Evolutionary conservation across 2,113 vertebrate genomes (phyloP).

Genomic region (Phainopepla nitens): DNA sequence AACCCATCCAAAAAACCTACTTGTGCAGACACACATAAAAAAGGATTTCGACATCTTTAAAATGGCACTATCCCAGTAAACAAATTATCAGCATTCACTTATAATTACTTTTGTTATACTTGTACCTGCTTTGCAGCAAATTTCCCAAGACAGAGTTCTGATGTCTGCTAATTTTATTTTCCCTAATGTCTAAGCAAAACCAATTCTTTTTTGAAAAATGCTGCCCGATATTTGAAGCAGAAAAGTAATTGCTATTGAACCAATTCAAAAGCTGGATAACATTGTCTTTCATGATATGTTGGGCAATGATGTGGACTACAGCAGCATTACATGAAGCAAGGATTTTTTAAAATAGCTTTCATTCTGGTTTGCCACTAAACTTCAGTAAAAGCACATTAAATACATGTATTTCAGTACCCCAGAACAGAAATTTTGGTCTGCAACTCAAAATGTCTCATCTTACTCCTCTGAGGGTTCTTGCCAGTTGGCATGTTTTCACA

Average conservation of each 20-base stretch:
- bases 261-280: constrained; percentile 8
- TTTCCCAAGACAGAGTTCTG: background rate
- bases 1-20: background rate
- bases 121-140: background rate
- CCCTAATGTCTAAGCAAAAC: background rate
- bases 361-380: background rate
- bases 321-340: background rate
- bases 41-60: background rate
- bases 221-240: constrained; percentile 8
- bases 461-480: background rate
- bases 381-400: background rate
- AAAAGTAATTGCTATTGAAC: constrained; percentile 16
- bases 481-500: background rate
- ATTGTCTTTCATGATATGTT: background rate
- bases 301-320: background rate
- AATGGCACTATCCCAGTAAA: background rate
- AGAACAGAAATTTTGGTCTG: background rate
- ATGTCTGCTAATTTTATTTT: background rate
- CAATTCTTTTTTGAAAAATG: background rate
- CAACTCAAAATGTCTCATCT: background rate
- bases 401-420: background rate
- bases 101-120: background rate
- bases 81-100: background rate
- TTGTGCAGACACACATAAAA: background rate
- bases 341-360: background rate